Evolutionary conservation across 2,888 invertebrate species (phyloP), one percentile per base, ranked within the genome.

Genomic region (Adineta ricciae): DNA sequence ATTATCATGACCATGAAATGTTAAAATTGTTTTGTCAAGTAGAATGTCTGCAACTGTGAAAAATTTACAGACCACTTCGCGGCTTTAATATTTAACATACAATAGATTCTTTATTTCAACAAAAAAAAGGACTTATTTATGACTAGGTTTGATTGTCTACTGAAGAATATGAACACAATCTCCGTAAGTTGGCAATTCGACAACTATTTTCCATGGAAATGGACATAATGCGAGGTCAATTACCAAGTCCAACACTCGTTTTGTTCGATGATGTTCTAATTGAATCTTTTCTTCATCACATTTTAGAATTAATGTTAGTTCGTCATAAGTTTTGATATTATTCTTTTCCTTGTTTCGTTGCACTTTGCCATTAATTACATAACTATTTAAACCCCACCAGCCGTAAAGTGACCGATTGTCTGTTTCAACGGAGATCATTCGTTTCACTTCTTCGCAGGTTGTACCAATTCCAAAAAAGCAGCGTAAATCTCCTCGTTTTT

Each of bases 151-250:
- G 19, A 50, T 3, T 19, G 4, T 32, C 32, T 32, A 64, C 0
- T 64, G n/a, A 64, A 73, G 1, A 73, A 73, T 73, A 8, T n/a
- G 78, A 41, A 78, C 24, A 41, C 41, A 78, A 41, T 41, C 78
- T 41, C 78, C 78, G 4, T n/a, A n/a, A 38, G n/a, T n/a, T 2
- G 24, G 41, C 9, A 78, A n/a, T 78, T n/a, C 41, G n/a, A 78
- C 41, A n/a, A 78, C 41, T 41, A 78, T 41, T 78, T 78, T 78
- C 78, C 78, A 78, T 3, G 78, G 78, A 41, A 78, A 78, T n/a
- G 78, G 78, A 41, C 78, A 78, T n/a, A 41, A 1, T 24, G 9
- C 0, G 7, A 78, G 9, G 41, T 78, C 78, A 41, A 78, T n/a
- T 14, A n/a, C 24, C 14, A 78, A 14, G 5, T 78, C 8, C 14